Evolutionary conservation across 2,888 invertebrate genomes (phyloP).

Genomic region (Orthosia incerta): DNA sequence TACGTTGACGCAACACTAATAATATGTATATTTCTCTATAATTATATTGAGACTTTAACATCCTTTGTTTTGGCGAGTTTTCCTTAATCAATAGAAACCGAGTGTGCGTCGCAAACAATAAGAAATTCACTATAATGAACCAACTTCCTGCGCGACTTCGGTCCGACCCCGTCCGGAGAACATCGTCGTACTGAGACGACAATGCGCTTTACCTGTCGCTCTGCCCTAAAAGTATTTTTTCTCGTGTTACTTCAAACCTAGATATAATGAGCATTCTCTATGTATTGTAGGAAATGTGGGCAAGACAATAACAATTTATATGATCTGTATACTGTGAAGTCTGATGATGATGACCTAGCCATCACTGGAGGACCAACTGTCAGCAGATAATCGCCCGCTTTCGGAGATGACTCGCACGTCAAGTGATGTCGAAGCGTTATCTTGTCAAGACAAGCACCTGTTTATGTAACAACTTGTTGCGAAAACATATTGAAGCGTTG

Average conservation of each 20-base stretch:
- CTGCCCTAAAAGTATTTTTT: neutral
- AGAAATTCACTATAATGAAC: neutral
- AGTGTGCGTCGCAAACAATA: neutral
- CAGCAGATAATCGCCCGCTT: slow-evolving; percentile 33
- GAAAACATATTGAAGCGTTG: neutral
- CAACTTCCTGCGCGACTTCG: neutral
- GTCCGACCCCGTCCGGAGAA: no score
- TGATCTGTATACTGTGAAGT: neutral
- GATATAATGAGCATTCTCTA: neutral
- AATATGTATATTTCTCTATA: neutral
- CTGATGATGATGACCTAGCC: slow-evolving; percentile 12
- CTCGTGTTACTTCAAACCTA: neutral
- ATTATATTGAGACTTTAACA: neutral
- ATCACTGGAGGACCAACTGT: slow-evolving; percentile 12
- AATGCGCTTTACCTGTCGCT: neutral
- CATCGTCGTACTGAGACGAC: neutral
- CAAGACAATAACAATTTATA: neutral
- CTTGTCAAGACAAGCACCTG: slow-evolving; percentile 57
- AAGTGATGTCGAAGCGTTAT: slow-evolving; percentile 55
- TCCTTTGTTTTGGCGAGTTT: neutral
- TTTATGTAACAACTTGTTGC: slow-evolving; percentile 30
- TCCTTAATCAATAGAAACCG: no score
- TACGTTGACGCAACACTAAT: neutral
- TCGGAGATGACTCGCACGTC: slow-evolving; percentile 34
- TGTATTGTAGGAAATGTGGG: neutral